Evolutionary conservation across 2,888 invertebrate genomes (phyloP).

Genomic region (Petrolisthes cinctipes): DNA sequence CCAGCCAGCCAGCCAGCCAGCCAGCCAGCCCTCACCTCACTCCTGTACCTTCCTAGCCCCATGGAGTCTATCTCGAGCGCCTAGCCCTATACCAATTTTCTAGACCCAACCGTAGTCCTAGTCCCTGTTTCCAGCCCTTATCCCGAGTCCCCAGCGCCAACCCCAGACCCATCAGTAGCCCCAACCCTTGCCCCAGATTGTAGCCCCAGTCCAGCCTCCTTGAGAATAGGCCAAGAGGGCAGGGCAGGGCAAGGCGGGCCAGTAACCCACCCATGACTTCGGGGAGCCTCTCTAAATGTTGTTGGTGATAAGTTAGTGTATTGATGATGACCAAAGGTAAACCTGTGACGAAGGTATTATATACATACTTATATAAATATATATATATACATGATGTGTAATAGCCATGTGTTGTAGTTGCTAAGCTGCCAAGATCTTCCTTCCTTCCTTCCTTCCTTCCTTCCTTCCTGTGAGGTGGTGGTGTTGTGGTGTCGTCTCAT

Average conservation of each 20-base stretch:
- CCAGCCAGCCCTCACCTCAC: background rate
- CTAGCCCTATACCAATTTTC: no score
- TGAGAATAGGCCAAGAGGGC: background rate
- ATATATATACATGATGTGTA: slow-evolving; percentile 3
- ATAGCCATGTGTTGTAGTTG: slow-evolving; percentile 26
- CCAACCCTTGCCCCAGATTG: no score
- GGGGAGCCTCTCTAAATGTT: background rate
- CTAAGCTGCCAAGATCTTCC: slow-evolving; percentile 41
- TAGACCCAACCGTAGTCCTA: no score
- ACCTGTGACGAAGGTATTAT: slow-evolving; percentile 37
- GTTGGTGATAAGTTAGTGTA: slow-evolving; percentile 24
- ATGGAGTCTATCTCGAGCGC: no score
- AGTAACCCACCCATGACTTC: background rate
- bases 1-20: background rate
- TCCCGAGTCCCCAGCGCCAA: no score
- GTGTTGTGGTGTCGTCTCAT: background rate
- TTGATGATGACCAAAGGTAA: slow-evolving; percentile 37
- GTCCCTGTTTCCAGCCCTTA: no score
- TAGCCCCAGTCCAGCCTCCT: no score
- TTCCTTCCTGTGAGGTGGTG: slow-evolving; percentile 16
- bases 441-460: background rate
- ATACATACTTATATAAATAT: slow-evolving; percentile 7
- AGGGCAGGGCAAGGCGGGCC: slow-evolving; percentile 11
- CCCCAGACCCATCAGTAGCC: no score
- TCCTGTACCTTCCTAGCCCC: no score